A percentile compares a stretch with the other conserved stretches of the same genome.
Evolutionary conservation across 2,113 vertebrate species (phyloP).

Genomic region (Xenus cinereus): DNA sequence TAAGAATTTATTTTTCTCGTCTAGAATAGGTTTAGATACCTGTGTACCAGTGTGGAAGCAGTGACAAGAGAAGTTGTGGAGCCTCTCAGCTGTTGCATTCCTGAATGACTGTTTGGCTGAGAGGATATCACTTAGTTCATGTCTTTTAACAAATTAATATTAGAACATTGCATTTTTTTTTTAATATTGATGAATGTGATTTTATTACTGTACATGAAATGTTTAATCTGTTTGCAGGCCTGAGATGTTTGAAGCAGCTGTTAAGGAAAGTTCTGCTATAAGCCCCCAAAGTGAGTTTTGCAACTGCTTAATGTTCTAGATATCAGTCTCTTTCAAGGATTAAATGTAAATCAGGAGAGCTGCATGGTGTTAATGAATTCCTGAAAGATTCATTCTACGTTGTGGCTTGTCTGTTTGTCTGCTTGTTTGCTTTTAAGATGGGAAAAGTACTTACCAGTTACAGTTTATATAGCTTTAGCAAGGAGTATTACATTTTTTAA

Average conservation of each 20-base stretch:
- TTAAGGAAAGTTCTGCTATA: constrained; percentile 69
- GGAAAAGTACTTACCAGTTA: neutral
- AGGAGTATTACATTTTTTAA: neutral
- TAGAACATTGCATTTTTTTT: neutral
- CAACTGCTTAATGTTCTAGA: neutral
- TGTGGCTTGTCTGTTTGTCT: neutral
- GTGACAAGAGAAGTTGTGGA: neutral
- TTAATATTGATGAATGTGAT: neutral
- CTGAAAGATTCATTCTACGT: neutral
- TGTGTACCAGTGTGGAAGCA: neutral
- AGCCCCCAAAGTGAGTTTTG: constrained; percentile 73
- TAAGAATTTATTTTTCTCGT: neutral
- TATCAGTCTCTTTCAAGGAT: neutral
- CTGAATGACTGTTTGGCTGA: neutral
- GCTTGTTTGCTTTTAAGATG: neutral
- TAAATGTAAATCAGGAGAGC: neutral
- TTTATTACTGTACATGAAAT: neutral
- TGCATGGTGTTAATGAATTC: neutral
- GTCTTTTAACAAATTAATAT: neutral
- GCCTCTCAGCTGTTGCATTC: neutral
- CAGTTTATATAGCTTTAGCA: neutral
- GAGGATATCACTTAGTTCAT: neutral
- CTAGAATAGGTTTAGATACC: neutral
- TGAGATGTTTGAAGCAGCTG: constrained; percentile 75
- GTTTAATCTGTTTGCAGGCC: constrained; percentile 68